These are phyloP conservation scores for Aplodontia rufa DNA, from an alignment of 2,113 vertebrate genomes.

Conservation along the genomic window DNA sequence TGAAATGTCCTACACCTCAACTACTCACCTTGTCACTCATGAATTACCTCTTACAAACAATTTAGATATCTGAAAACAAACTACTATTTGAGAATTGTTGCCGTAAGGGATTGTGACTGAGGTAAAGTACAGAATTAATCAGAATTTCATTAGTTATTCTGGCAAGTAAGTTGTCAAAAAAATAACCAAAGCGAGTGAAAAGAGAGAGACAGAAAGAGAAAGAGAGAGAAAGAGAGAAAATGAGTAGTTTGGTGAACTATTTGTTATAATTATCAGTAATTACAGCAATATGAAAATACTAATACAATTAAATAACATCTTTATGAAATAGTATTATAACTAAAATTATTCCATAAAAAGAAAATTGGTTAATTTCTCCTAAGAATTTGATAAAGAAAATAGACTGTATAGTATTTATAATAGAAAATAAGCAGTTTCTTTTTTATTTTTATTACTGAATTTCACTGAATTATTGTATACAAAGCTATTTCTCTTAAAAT, in stretches of 20 bases:
- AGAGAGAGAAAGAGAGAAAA: no score
- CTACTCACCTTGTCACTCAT: background rate
- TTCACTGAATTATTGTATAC: conserved; percentile 41
- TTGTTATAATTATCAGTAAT: conserved; percentile 16
- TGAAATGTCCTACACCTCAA: background rate
- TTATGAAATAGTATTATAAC: background rate
- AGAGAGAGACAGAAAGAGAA: no score
- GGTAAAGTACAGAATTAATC: background rate
- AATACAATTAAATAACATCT: background rate
- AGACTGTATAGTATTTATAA: background rate
- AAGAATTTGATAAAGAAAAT: conserved; percentile 40
- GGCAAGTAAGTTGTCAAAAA: background rate
- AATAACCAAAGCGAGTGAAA: background rate
- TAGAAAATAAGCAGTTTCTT: conserved; percentile 29
- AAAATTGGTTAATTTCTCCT: conserved; percentile 7
- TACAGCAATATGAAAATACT: background rate
- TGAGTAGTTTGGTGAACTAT: conserved; percentile 26
- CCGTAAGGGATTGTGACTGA: background rate
- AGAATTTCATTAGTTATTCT: background rate
- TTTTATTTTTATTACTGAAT: conserved; percentile 39
- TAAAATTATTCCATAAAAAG: conserved; percentile 28
- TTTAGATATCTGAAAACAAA: background rate
- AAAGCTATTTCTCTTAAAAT: conserved; percentile 40
- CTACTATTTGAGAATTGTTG: background rate
- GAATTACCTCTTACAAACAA: background rate